Base-by-base conservation (phyloP, 2,888 invertebrate genomes). In the Clusia tigrina region DNA sequence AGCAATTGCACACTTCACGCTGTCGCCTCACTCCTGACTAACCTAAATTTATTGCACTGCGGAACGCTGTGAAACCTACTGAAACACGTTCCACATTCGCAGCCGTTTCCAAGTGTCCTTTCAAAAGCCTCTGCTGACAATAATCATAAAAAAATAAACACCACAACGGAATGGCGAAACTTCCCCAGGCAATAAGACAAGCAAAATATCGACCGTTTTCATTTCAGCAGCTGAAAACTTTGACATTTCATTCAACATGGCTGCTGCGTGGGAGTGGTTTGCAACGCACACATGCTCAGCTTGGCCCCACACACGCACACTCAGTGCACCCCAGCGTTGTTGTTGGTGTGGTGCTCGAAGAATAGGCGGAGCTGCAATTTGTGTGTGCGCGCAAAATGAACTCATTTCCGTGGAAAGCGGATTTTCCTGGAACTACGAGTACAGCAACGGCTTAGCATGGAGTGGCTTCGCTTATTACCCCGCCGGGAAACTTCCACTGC, bases 181-280 rank as follows among this genome's bases (percentile, higher is more conserved):
- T n/a, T n/a, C n/a, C n/a, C n/a, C n/a, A n/a, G n/a, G n/a, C n/a
- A n/a, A 52, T 15, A 2, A 48, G 15, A 58, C 42, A 46, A 58
- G 25, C 18, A 51, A 51, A 17, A 52, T 46, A 38, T 32, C 22
- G 32, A 58, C 64, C 64, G 70, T 70, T 67, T 70, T 69, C 70
- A 62, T 66, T 69, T 67, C 66, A 60, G 66, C 66, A 63, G 62
- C 69, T 54, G 65, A 48, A 58, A 22, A 48, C 52, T 64, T 65
- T 71, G 67, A 67, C 67, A 71, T 67, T 74, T 72, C 74, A 78
- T 76, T 74, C 77, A 80, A 81, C 73, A 83, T 82, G 82, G 82
- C 83, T 77, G 82, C 83, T 77, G 82, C 82, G 82, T 78, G 78
- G 82, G 82, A 79, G 82, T 82, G 82, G 82, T 78, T 71, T 78